phyloP scores from a whole-genome alignment of 2,888 invertebrate species.

The Phyllotreta cruciferae region DNA sequence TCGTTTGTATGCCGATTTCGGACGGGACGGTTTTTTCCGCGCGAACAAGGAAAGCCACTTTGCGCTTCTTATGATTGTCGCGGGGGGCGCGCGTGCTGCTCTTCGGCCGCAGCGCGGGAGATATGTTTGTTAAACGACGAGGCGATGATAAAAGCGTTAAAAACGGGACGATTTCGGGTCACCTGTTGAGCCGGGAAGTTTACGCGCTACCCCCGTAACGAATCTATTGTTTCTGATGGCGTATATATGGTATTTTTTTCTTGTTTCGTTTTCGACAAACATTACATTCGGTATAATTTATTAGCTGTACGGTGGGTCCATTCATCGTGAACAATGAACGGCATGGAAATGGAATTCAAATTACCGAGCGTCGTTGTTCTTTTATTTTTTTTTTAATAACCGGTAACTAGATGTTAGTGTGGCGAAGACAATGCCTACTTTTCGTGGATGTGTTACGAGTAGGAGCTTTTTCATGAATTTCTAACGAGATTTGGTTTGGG shows the following conservation, averaged over 20 bases:
- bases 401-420: constrained; percentile 47
- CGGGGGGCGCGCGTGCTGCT: no score
- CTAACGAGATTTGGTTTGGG: constrained; percentile 9
- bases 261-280: constrained; percentile 31
- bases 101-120: no score
- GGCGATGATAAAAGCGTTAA: no score
- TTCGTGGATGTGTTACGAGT: constrained; percentile 26
- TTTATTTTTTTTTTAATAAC: constrained; percentile 49
- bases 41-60: constrained; percentile 60
- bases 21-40: constrained; percentile 50
- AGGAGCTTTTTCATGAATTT: constrained; percentile 27
- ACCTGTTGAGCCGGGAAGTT: constrained; percentile 12
- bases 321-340: constrained; percentile 54
- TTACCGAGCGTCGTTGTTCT: constrained; percentile 30
- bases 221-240: constrained; percentile 40
- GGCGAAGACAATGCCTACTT: constrained; percentile 45
- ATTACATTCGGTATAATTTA: constrained; percentile 35
- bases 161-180: no score
- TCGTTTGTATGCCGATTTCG: constrained; percentile 62
- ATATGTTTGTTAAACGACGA: constrained; percentile 63
- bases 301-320: constrained; percentile 47
- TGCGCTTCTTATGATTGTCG: constrained; percentile 56
- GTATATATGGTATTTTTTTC: constrained; percentile 35
- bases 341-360: constrained; percentile 49
- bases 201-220: constrained; percentile 17